phyloP scores from a whole-genome alignment of 2,888 invertebrate species.

The Diarsia brunnea region DNA sequence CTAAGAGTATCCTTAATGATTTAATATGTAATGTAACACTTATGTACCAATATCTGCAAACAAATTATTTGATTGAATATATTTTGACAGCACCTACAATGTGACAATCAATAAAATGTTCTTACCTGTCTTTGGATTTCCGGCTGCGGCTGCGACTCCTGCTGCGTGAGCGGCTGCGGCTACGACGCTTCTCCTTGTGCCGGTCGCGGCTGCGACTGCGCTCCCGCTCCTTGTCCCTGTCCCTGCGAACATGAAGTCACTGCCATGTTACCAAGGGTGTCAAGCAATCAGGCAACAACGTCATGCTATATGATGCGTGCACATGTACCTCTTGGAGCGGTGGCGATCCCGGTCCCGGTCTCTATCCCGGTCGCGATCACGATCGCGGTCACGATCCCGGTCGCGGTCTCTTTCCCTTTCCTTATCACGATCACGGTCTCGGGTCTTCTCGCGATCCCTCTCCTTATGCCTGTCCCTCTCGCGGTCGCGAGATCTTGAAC shows the following conservation, averaged over 20 bases:
- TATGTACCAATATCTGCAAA: too few species aligned
- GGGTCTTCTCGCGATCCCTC: conserved; percentile 79
- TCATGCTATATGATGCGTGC: too few species aligned
- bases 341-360: conserved; percentile 79
- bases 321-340: conserved; percentile 87
- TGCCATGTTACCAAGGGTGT: background rate
- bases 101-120: background rate
- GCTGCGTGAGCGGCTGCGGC: conserved; percentile 81
- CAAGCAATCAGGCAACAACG: background rate
- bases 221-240: conserved; percentile 85
- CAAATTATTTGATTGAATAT: too few species aligned
- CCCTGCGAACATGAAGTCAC: background rate
- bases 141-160: conserved; percentile 82
- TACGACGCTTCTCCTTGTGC: conserved; percentile 83
- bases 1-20: too few species aligned
- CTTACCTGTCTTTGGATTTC: conserved; percentile 88
- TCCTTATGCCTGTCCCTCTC: conserved; percentile 78
- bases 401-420: conserved; percentile 72
- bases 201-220: conserved; percentile 76
- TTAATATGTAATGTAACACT: too few species aligned
- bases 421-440: conserved; percentile 75
- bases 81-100: background rate
- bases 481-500: conserved; percentile 83
- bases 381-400: conserved; percentile 74
- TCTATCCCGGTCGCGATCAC: conserved; percentile 85